Evolutionary conservation across 2,888 invertebrate genomes (phyloP).

Genomic region (Subacronicta megacephala): DNA sequence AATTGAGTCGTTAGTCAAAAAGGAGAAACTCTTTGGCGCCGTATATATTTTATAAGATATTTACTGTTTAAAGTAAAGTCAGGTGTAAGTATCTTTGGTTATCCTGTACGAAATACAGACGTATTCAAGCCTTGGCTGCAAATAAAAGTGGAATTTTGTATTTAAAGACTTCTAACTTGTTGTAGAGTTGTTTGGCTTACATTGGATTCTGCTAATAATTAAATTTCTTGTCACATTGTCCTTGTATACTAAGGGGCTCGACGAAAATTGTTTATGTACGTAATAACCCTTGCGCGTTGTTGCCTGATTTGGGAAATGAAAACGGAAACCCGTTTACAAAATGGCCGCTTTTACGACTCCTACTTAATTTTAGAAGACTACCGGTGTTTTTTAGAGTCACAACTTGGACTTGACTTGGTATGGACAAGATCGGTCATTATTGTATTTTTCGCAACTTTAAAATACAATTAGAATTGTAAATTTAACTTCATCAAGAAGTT

Average conservation of each 20-base stretch:
- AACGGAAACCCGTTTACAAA: constrained; percentile 66
- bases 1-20: too few species aligned
- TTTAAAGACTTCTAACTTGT: too few species aligned
- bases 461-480: constrained; percentile 13
- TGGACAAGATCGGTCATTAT: constrained; percentile 37
- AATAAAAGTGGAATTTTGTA: too few species aligned
- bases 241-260: constrained; percentile 54
- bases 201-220: constrained; percentile 57
- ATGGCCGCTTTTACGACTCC: constrained; percentile 54
- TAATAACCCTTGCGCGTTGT: constrained; percentile 73
- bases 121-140: too few species aligned
- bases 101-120: too few species aligned
- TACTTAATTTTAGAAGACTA: constrained; percentile 40
- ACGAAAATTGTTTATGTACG: constrained; percentile 72
- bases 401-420: too few species aligned
- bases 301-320: constrained; percentile 67
- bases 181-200: constrained; percentile 32
- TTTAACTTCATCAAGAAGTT: too few species aligned
- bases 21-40: too few species aligned
- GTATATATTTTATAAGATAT: too few species aligned
- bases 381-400: constrained; percentile 23
- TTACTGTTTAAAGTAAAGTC: too few species aligned
- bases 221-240: constrained; percentile 62
- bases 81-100: too few species aligned
- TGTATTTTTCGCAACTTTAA: constrained; percentile 15